Percentiles rank a stretch among this genome's conserved stretches.
These are phyloP conservation scores for Arvicanthis niloticus DNA, from an alignment of 2,113 vertebrate species.

Conservation along the genomic window DNA sequence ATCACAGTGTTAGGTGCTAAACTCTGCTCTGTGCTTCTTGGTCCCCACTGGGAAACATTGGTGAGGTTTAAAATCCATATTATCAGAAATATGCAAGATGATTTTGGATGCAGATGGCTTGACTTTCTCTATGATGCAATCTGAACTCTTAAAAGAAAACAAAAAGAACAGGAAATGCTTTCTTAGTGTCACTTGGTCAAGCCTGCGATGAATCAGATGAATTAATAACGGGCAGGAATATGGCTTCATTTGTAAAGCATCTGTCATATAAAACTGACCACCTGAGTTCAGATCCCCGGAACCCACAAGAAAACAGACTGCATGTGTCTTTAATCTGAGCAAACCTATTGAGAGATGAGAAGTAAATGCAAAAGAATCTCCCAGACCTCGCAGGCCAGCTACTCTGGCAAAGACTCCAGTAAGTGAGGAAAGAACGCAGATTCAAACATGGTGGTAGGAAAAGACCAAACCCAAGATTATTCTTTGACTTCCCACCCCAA, in stretches of 20 bases:
- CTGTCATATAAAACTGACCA: too few species aligned
- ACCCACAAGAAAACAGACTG: background rate
- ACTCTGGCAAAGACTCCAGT: background rate
- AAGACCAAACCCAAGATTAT: background rate
- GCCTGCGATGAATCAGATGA: background rate
- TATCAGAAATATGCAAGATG: background rate
- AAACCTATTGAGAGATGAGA: background rate
- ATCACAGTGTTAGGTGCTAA: background rate
- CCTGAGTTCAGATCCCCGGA: background rate
- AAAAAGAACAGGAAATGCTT: background rate
- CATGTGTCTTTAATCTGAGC: background rate
- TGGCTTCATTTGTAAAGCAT: background rate
- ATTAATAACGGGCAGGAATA: background rate
- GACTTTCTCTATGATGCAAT: slow-evolving; percentile 3
- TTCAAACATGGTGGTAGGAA: background rate
- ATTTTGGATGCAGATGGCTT: background rate
- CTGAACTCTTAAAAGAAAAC: slow-evolving; percentile 12
- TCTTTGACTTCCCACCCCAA: background rate
- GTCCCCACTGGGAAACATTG: background rate
- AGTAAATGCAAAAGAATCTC: background rate
- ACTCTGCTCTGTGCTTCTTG: background rate
- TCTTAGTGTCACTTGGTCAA: background rate
- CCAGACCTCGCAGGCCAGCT: background rate
- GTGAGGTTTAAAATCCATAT: background rate
- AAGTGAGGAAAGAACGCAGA: background rate